Percentiles rank a stretch among this genome's conserved stretches.
Evolutionary conservation across 1,140 invertebrate species (phyloP).

Genomic region (Steinernema khuongi): DNA sequence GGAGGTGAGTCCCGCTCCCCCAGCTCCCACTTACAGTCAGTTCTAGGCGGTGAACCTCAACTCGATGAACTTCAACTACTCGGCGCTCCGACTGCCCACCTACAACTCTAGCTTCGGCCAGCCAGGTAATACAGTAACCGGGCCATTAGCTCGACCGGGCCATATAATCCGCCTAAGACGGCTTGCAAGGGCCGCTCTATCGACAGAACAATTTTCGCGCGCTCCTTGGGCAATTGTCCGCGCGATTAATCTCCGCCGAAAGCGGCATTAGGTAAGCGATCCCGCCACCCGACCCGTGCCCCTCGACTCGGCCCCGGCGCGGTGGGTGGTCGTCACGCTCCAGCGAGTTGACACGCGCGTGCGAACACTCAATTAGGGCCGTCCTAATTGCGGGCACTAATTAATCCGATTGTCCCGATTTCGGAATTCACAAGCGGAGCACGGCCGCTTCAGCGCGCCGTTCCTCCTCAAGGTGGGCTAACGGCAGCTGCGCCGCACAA

Average conservation of each 20-base stretch:
- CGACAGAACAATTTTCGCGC: slow-evolving; percentile 13
- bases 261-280: not conserved
- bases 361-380: too few species aligned
- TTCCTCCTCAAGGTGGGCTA: not conserved
- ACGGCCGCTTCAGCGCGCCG: not conserved
- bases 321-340: not conserved
- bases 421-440: not conserved
- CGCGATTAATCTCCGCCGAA: not conserved
- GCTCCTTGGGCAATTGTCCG: not conserved
- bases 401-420: slow-evolving; percentile 2
- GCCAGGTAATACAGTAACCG: slow-evolving; percentile 7
- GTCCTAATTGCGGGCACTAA: slow-evolving; percentile 5
- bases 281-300: not conserved
- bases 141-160: not conserved
- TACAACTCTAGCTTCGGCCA: slow-evolving; percentile 7
- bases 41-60: not conserved
- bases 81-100: not conserved
- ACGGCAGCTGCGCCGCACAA: slow-evolving; percentile 7
- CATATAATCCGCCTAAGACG: slow-evolving; percentile 8
- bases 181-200: not conserved
- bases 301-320: not conserved
- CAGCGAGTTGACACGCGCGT: not conserved
- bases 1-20: not conserved
- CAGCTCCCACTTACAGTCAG: not conserved
- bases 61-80: slow-evolving; percentile 16